Base-by-base conservation (phyloP, 2,113 vertebrate species). In the Prinia subflava region DNA sequence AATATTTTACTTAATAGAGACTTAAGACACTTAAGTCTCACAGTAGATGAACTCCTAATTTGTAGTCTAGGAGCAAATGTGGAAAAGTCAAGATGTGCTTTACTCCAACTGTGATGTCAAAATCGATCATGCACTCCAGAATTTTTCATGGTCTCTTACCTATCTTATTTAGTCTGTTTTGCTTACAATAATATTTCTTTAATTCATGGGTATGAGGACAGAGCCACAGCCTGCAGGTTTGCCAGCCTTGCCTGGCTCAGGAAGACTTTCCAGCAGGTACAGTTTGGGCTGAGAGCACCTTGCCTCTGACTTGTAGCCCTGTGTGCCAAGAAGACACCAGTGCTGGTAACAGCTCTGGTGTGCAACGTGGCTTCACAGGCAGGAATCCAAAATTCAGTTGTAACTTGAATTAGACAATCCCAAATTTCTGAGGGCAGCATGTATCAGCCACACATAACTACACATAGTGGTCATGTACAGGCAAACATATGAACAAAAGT, bases 301-400 rank as follows among this genome's bases (percentile, higher is more conserved):
- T 60, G 49, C 14, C 30, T 73, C 35, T 39, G 39, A 35, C 33
- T 69, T 25, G 23, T 73, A 55, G 41, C 25, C 35, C 20, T 4
- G 1, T 5, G 4, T 42, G 59, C 33, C 30, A 63, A 77, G 47
- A 13, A 81, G 55, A 27, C 18, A 15, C 25, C 12, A 56, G 33
- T n/a, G 31, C 39, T 2, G 1, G 21, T 53, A 49, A 65, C 9
- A 64, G 8, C 56, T 18, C 21, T 22, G 22, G 5, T 47, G 19
- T 44, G 63, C 3, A 1, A 24, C 8, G 59, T 18, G 21, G 7
- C 23, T 69, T 65, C 15, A 5, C 0, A 1, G 42, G 17, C 39
- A 93, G 84, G 35, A 85, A 77, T 50, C 17, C n/a, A 35, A 90
- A 70, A 76, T 63, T 25, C 1, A 1, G 27, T 15, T 62, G 18